Evolutionary conservation across 2,888 invertebrate species (phyloP).

Genomic region (Dolichopus griseipennis): DNA sequence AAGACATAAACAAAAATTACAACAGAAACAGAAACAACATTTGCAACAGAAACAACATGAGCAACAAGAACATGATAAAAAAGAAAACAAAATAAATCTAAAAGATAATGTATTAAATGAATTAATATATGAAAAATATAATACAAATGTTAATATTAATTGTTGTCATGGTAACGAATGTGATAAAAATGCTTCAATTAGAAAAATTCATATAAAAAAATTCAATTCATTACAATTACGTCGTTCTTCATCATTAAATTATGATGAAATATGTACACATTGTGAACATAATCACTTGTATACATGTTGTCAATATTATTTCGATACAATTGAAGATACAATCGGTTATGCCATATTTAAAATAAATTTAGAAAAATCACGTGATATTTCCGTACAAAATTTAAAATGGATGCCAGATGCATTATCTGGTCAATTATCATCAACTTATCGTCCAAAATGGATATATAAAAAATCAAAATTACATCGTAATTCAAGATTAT

Average conservation of each 20-base stretch:
- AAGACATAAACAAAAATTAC: background rate
- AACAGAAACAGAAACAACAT: background rate
- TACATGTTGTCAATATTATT: constrained; percentile 8
- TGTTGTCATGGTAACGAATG: no score
- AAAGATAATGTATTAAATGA: background rate
- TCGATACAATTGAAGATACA: background rate
- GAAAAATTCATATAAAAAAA: no score
- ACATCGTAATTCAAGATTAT: background rate
- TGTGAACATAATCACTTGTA: constrained; percentile 7
- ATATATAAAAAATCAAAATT: background rate
- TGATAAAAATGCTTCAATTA: no score
- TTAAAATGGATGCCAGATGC: background rate
- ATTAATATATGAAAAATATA: background rate
- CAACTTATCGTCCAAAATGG: background rate
- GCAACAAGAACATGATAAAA: background rate
- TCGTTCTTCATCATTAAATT: background rate
- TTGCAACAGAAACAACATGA: background rate
- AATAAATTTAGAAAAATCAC: constrained; percentile 5
- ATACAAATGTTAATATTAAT: background rate
- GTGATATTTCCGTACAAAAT: background rate
- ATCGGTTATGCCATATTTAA: background rate
- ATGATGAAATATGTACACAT: background rate
- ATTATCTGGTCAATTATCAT: background rate
- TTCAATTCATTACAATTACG: no score
- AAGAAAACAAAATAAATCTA: background rate